phyloP scores from a whole-genome alignment of 2,888 invertebrate genomes.

The Megalurothrips usitatus region DNA sequence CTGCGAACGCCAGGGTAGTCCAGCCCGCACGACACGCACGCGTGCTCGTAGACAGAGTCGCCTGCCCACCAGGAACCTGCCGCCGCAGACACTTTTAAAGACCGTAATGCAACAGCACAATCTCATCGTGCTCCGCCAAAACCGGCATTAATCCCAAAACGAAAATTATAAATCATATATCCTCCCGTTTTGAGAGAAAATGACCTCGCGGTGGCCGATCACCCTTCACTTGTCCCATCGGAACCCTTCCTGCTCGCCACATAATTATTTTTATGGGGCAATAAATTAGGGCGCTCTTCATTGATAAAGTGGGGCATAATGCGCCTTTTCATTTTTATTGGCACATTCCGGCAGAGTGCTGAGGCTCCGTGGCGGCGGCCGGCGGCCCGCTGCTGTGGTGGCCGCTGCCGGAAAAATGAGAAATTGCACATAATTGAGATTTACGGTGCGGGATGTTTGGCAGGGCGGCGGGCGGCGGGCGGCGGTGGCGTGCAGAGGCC shows the following conservation, averaged over 20 bases:
- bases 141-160: too few relatives aligned
- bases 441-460: neutral
- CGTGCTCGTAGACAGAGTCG: too few relatives aligned
- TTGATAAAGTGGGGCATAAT: constrained; percentile 18
- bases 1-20: too few relatives aligned
- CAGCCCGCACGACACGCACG: too few relatives aligned
- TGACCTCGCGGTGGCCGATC: too few relatives aligned
- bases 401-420: neutral
- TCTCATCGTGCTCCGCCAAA: too few relatives aligned
- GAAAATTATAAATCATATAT: too few relatives aligned
- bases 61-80: too few relatives aligned
- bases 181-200: too few relatives aligned
- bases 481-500: neutral
- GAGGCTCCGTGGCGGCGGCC: neutral
- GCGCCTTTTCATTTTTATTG: constrained; percentile 19
- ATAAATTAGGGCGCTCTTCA: constrained; percentile 6
- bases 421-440: constrained; percentile 24
- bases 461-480: neutral
- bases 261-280: constrained; percentile 17
- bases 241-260: neutral
- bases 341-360: neutral
- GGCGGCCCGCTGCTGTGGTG: neutral
- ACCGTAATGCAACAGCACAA: too few relatives aligned
- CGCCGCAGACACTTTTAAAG: too few relatives aligned
- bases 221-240: too few relatives aligned